phyloP scores from a whole-genome alignment of 2,888 invertebrate species.

The Cyrtodaria siliqua region DNA sequence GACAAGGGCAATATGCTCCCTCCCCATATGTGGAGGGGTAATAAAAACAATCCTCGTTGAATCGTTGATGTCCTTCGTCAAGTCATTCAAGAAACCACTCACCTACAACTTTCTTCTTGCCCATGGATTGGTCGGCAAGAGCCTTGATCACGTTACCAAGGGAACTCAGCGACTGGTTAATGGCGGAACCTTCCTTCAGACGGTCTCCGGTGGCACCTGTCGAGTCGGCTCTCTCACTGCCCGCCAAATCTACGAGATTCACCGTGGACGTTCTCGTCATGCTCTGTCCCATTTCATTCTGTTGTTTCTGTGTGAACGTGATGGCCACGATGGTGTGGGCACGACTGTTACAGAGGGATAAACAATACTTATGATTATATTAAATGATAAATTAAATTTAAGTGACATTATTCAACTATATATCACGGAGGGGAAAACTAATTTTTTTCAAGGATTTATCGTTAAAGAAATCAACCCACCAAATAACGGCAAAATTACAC shows the following conservation, averaged over 20 bases:
- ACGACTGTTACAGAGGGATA: constrained; percentile 75
- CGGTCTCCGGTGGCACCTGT: constrained; percentile 85
- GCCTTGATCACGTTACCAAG: constrained; percentile 85
- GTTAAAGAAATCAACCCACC: too few relatives aligned
- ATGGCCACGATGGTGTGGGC: constrained; percentile 84
- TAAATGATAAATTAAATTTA: too few relatives aligned
- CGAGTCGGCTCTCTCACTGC: constrained; percentile 84
- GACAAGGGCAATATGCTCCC: too few relatives aligned
- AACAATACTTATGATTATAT: too few relatives aligned
- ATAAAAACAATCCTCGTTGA: too few relatives aligned
- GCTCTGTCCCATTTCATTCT: constrained; percentile 80
- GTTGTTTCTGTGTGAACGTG: constrained; percentile 81
- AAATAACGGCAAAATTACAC: too few relatives aligned
- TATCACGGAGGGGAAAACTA: too few relatives aligned
- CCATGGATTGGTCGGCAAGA: constrained; percentile 85
- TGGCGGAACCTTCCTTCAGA: constrained; percentile 84
- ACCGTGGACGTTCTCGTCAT: constrained; percentile 83
- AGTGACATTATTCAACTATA: too few relatives aligned
- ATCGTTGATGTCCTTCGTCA: too few relatives aligned
- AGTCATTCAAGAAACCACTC: too few relatives aligned
- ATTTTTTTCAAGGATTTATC: too few relatives aligned
- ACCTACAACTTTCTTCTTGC: constrained; percentile 83
- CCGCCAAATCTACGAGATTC: constrained; percentile 84
- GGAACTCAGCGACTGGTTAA: constrained; percentile 84
- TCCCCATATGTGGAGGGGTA: too few relatives aligned